Evolutionary conservation across 2,888 invertebrate species (phyloP).

Genomic region (Orthosia gracilis): DNA sequence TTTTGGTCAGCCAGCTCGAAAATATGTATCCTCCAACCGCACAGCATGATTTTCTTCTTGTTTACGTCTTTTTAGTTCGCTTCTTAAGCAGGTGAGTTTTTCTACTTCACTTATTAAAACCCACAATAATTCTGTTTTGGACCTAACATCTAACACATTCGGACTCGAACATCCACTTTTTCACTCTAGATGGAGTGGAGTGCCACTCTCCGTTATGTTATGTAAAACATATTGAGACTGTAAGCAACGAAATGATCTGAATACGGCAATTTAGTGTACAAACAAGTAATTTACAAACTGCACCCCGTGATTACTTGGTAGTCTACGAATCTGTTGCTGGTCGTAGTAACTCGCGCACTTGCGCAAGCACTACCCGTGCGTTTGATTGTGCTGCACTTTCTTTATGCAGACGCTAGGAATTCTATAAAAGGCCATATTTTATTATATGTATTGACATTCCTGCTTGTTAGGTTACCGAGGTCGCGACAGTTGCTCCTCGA

Average conservation of each 20-base stretch:
- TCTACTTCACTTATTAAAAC: no score
- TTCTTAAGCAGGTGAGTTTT: no score
- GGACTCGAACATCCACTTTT: not conserved
- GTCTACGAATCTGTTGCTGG: conserved; percentile 35
- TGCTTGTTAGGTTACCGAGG: conserved; percentile 5
- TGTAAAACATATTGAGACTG: conserved; percentile 32
- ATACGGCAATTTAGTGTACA: conserved; percentile 46
- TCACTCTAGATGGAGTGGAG: no score
- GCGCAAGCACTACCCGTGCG: conserved; percentile 55
- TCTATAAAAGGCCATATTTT: conserved; percentile 29
- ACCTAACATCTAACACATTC: not conserved
- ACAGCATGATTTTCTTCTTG: no score
- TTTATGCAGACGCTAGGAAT: conserved; percentile 51
- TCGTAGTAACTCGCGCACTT: conserved; percentile 63
- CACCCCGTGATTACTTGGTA: conserved; percentile 41
- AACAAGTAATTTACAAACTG: conserved; percentile 47
- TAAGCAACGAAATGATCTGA: conserved; percentile 27
- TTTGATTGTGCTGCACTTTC: conserved; percentile 64
- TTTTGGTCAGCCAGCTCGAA: no score
- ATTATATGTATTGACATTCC: conserved; percentile 7
- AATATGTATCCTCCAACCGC: no score
- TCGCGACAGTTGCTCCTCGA: conserved; percentile 16
- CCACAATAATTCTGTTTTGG: not conserved
- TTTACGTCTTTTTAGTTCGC: no score
- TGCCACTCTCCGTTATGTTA: conserved; percentile 4